These are phyloP conservation scores for Pseudochirops cupreus DNA, from an alignment of 2,797 vertebrate genomes.

Conservation along the genomic window DNA sequence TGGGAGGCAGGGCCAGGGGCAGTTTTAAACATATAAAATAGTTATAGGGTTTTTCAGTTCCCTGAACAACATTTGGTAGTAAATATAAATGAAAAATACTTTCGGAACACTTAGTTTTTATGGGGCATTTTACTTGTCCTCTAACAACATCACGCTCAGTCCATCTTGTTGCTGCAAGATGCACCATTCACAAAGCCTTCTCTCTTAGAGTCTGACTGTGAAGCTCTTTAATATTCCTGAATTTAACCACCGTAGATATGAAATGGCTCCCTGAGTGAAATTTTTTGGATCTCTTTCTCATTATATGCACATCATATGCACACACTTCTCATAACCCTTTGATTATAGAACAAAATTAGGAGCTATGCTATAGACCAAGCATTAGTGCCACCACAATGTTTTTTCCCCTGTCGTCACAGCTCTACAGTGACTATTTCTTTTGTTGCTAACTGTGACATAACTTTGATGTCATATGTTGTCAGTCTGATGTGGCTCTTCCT, in stretches of 20 bases:
- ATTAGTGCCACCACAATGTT: constrained; percentile 71
- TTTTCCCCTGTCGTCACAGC: constrained; percentile 65
- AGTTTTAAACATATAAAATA: constrained; percentile 30
- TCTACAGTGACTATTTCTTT: constrained; percentile 73
- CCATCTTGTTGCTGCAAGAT: constrained; percentile 60
- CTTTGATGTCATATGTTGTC: constrained; percentile 78
- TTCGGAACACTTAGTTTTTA: constrained; percentile 53
- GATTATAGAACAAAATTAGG: constrained; percentile 69
- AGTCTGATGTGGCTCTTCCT: constrained; percentile 85
- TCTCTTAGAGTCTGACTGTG: constrained; percentile 75
- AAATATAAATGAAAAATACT: constrained; percentile 61
- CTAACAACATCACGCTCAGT: not conserved
- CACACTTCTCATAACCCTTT: constrained; percentile 63
- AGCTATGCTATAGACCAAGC: constrained; percentile 62
- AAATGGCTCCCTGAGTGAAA: constrained; percentile 54
- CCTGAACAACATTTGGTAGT: constrained; percentile 54
- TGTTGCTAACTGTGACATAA: constrained; percentile 79
- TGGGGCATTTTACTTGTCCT: constrained; percentile 63
- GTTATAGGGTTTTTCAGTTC: constrained; percentile 4
- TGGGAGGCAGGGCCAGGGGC: constrained; percentile 19
- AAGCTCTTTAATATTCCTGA: constrained; percentile 66
- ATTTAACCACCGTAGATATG: constrained; percentile 74
- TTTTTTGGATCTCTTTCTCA: constrained; percentile 50
- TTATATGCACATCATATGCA: constrained; percentile 54
- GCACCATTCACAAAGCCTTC: constrained; percentile 12